Evolutionary conservation across 2,888 invertebrate species (phyloP), one percentile per base, ranked within the genome.

Genomic region (Scaptomyza caliginosa): DNA sequence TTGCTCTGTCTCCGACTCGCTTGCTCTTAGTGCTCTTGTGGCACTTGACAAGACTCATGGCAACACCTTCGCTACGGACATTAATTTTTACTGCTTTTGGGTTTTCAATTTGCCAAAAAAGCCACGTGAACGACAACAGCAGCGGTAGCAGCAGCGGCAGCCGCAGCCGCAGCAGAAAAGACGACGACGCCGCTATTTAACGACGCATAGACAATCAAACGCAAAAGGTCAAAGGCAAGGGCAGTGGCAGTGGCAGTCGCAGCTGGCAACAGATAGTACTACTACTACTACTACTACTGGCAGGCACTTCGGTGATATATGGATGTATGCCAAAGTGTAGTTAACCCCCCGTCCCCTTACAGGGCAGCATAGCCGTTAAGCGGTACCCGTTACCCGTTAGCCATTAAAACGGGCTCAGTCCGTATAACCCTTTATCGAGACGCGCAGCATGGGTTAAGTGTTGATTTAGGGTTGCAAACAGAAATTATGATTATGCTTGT

Each of bases 401-500:
- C 23, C 52, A 45, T 43, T 30, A 43, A 23, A 21, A 30, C 46
- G 45, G 52, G 16, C 34, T 43, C 59, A 68, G 64, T 57, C 64
- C 57, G 67, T 78, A 34, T 34, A 74, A 79, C 80, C 85, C 82
- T 84, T 83, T 80, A 84, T 78, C 64, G 75, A 79, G 69, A 57
- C 64, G 50, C 40, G 50, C 68, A 62, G 77, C 63, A 60, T 69
- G 76, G 67, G 67, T 78, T 63, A 69, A 79, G 81, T 89, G 89
- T 89, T 89, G 89, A 89, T 88, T 89, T 89, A 89, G 89, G 89
- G 84, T 86, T 85, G 89, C 84, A 84, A 83, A 88, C 88, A 88
- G 83, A 89, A 89, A 89, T 89, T 89, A 89, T 89, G 89, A 88
- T 89, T 89, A 89, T 89, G 88, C 76, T 72, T 79, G 83, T 77